Evolutionary conservation across 2,113 vertebrate species (phyloP), one percentile per base, ranked within the genome.

Genomic region (Electrona antarctica): DNA sequence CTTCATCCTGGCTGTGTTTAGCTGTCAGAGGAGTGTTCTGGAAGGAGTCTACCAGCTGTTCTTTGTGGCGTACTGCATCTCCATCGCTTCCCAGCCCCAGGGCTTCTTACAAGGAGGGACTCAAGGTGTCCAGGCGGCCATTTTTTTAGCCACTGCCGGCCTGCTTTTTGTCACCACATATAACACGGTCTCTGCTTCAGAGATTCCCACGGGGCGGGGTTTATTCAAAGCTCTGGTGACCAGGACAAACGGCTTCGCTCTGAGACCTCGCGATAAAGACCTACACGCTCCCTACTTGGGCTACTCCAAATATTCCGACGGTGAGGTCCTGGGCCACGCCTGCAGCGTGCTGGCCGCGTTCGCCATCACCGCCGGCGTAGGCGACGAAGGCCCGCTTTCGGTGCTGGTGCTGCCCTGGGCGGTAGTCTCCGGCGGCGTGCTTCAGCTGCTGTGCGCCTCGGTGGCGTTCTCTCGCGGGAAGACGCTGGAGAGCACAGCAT

Each of bases 391-490:
- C 50, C 93, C 93, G 0, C 90, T 95, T 7, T 78, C 57, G 2
- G 89, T 94, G 0, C 77, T 95, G 49, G 82, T 95, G 46, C 83
- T 96, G 13, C 96, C 95, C 0, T 97, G 95, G 95, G 88, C 93
- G 11, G 93, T 96, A 60, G 91, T 92, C n/a, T 93, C 94, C 0
- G 96, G 95, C 0, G 95, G 95, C 7, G 48, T 89, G 3, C 90
- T 96, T 3, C 93, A 94, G 87, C 71, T 96, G 9, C 76, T 96
- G 0, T 80, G 91, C 0, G 95, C 95, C 12, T 93, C 91, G 0
- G 92, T 97, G 64, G 93, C 95, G 4, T 97, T 96, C 72, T 89
- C 96, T 48, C 86, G 94, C 9, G 96, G 95, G 54, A 96, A 97
- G 89, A 96, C 95, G 10, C 87, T 97, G 54, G 95, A 97, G 85